Evolutionary conservation across 1,140 invertebrate species (phyloP).

Genomic region (Diachasmimorpha longicaudata): DNA sequence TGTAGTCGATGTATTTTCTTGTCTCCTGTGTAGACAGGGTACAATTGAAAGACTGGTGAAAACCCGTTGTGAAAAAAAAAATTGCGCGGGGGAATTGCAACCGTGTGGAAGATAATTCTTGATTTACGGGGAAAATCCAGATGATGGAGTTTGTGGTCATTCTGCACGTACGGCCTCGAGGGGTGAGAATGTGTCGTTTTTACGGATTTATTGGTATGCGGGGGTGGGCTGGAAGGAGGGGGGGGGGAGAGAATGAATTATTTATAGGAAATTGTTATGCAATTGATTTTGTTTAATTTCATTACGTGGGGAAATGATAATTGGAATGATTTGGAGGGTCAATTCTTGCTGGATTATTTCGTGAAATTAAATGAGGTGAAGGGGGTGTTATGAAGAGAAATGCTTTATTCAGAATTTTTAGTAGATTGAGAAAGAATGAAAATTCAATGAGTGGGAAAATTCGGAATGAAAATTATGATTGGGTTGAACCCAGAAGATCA

Average conservation of each 20-base stretch:
- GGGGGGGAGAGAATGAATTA: background rate
- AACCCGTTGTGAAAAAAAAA: conserved; percentile 15
- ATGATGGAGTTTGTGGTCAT: background rate
- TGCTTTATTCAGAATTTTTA: no score
- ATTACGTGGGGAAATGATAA: background rate
- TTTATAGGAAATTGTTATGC: background rate
- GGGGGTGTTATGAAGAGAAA: no score
- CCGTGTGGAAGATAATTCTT: background rate
- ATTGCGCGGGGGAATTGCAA: background rate
- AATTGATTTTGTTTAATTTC: background rate
- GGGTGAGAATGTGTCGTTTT: background rate
- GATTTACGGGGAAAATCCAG: background rate
- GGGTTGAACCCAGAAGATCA: no score
- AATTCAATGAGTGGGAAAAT: no score
- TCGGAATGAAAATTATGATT: no score
- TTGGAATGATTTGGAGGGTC: background rate
- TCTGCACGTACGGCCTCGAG: background rate
- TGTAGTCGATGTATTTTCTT: conserved; percentile 17
- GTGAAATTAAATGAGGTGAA: no score
- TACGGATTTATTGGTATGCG: background rate
- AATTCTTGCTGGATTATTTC: no score
- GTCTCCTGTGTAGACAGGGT: background rate
- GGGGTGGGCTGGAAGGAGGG: no score
- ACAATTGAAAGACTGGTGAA: background rate
- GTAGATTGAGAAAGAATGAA: no score